A percentile compares a stretch with the other conserved stretches of the same genome.
Conservation (phyloP, 1,140 invertebrate genomes). For the Drosophila arawakana region DNA sequence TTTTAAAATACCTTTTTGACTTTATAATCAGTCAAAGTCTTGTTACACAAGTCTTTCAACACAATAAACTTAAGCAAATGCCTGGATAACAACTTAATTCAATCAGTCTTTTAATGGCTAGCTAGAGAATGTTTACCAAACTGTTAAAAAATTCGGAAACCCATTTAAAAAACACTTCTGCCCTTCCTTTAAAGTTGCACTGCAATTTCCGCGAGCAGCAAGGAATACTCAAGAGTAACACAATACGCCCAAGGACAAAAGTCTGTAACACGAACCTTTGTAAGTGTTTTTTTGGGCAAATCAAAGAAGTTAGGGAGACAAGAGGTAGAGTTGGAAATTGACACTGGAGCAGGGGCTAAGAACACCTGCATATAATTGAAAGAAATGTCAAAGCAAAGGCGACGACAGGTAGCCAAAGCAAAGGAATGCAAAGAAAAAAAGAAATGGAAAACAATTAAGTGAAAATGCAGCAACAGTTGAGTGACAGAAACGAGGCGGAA, state of each 20-base stretch:
- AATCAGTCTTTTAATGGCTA: too few relatives aligned
- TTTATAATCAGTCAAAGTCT: too few relatives aligned
- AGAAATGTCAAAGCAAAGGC: constrained; percentile 52
- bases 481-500: not conserved
- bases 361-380: constrained; percentile 56
- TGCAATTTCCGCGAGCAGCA: constrained; percentile 51
- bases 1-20: too few relatives aligned
- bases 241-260: constrained; percentile 63
- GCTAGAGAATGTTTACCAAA: not conserved
- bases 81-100: too few relatives aligned
- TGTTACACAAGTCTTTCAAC: too few relatives aligned
- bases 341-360: constrained; percentile 3
- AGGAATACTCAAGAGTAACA: constrained; percentile 48
- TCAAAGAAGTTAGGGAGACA: not conserved
- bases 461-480: constrained; percentile 59
- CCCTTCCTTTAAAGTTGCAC: constrained; percentile 32
- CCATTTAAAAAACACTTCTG: not conserved
- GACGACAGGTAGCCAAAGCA: constrained; percentile 25
- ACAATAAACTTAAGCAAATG: too few relatives aligned
- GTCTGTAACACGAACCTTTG: constrained; percentile 70
- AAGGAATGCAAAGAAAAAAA: constrained; percentile 7
- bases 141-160: not conserved
- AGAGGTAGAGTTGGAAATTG: not conserved
- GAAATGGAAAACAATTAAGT: constrained; percentile 44
- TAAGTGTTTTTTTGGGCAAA: constrained; percentile 10